Conservation (phyloP, 2,113 vertebrate species). For the Mesitornis unicolor region DNA sequence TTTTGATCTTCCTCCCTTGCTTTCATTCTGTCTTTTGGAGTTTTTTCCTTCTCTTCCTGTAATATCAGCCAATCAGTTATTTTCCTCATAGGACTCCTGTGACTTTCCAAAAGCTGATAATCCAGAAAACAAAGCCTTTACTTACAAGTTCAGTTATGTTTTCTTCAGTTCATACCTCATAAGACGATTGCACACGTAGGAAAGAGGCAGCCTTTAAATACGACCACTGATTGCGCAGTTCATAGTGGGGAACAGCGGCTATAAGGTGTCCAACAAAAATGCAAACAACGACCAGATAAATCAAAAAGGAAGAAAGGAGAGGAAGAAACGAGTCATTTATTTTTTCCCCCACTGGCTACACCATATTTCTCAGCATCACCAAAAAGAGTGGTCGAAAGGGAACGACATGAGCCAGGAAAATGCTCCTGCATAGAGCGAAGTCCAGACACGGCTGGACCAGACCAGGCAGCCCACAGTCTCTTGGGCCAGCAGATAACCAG, state of each 20-base stretch:
- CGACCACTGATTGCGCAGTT: background rate
- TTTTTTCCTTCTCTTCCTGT: background rate
- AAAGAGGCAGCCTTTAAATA: background rate
- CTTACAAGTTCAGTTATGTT: background rate
- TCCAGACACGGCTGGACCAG: background rate
- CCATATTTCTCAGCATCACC: background rate
- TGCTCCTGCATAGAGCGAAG: background rate
- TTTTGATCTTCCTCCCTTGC: background rate
- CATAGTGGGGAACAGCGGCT: background rate
- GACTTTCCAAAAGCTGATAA: background rate
- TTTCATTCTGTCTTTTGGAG: background rate
- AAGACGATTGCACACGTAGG: background rate
- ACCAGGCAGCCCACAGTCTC: background rate
- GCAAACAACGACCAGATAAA: background rate
- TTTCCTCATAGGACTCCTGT: background rate
- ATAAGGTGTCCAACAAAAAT: background rate
- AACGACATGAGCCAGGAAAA: background rate
- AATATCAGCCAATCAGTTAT: background rate
- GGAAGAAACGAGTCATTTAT: background rate
- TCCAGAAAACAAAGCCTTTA: background rate
- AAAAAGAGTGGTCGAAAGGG: fast-evolving
- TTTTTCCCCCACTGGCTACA: background rate
- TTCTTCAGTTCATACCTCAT: background rate
- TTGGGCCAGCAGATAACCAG: background rate
- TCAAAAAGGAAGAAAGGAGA: background rate